phyloP scores from a whole-genome alignment of 2,797 vertebrate species.

The Rhyacichthys aspro region DNA sequence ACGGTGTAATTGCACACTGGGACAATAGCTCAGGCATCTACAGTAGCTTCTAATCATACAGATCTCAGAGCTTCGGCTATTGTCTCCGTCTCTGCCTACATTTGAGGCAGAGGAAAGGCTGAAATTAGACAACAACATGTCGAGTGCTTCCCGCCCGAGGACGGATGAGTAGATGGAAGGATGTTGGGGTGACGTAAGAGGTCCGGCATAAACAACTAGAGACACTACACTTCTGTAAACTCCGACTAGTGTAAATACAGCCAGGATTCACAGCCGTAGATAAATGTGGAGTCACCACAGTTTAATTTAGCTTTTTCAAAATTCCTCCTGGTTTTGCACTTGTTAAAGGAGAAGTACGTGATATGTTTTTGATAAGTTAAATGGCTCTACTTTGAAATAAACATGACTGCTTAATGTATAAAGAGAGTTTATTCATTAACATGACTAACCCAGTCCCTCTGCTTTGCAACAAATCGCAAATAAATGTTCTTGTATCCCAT shows the following conservation, averaged over 20 bases:
- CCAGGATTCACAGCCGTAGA: not conserved
- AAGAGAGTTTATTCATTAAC: no score
- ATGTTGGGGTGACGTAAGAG: slow-evolving; percentile 64
- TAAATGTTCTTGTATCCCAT: no score
- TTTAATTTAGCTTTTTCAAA: not conserved
- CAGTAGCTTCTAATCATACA: slow-evolving; percentile 60
- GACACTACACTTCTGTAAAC: slow-evolving; percentile 8
- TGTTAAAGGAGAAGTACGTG: no score
- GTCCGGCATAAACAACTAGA: slow-evolving; percentile 33
- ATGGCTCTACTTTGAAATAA: no score
- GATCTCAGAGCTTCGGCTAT: slow-evolving; percentile 52
- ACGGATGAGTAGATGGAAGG: slow-evolving; percentile 66
- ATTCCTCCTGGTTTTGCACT: no score
- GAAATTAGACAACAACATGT: slow-evolving; percentile 76
- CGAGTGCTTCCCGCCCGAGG: slow-evolving; percentile 59
- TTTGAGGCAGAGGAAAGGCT: slow-evolving; percentile 58
- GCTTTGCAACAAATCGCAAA: no score
- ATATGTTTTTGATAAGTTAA: no score
- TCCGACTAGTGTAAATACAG: not conserved
- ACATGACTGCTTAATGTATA: no score
- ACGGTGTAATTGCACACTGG: slow-evolving; percentile 52
- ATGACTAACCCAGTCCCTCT: no score
- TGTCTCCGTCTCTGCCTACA: slow-evolving; percentile 53
- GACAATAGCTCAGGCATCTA: slow-evolving; percentile 59
- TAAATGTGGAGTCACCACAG: not conserved